Evolutionary conservation across 2,888 invertebrate species (phyloP).

Genomic region (Brachyopa scutellaris): DNA sequence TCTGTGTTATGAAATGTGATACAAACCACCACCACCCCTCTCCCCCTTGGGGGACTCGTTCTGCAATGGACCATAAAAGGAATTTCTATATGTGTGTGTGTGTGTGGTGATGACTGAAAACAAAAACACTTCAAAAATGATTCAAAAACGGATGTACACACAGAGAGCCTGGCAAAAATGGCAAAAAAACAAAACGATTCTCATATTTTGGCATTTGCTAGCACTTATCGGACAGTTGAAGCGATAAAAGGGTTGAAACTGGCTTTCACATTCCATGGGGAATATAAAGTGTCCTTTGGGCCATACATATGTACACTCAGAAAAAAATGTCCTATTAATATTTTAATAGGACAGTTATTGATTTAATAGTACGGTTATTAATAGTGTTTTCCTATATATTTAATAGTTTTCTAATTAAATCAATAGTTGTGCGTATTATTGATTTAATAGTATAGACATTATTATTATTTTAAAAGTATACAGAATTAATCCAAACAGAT

Average conservation of each 20-base stretch:
- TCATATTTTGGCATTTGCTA: not conserved
- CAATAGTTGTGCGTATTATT: too few relatives aligned
- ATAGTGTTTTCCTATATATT: too few relatives aligned
- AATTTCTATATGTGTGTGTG: too few relatives aligned
- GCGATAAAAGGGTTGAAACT: conserved; percentile 67
- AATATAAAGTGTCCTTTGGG: conserved; percentile 31
- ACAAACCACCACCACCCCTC: conserved; percentile 37
- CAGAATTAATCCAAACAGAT: too few relatives aligned
- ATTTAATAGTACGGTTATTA: too few relatives aligned
- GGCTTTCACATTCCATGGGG: conserved; percentile 26
- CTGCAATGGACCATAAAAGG: conserved; percentile 22
- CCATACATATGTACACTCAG: too few relatives aligned
- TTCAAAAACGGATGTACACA: conserved; percentile 2
- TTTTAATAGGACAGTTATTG: too few relatives aligned
- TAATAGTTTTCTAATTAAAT: too few relatives aligned
- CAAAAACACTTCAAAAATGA: conserved; percentile 21
- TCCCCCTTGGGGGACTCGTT: conserved; percentile 62
- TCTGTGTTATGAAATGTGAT: conserved; percentile 28
- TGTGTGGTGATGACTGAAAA: not conserved
- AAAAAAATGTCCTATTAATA: too few relatives aligned
- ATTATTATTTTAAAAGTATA: too few relatives aligned
- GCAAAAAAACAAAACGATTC: conserved; percentile 1
- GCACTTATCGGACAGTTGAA: conserved; percentile 69
- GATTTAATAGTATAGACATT: too few relatives aligned
- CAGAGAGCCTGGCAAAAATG: too few relatives aligned